Conservation (phyloP, 2,113 vertebrate species). For the Brienomyrus longianalis region DNA sequence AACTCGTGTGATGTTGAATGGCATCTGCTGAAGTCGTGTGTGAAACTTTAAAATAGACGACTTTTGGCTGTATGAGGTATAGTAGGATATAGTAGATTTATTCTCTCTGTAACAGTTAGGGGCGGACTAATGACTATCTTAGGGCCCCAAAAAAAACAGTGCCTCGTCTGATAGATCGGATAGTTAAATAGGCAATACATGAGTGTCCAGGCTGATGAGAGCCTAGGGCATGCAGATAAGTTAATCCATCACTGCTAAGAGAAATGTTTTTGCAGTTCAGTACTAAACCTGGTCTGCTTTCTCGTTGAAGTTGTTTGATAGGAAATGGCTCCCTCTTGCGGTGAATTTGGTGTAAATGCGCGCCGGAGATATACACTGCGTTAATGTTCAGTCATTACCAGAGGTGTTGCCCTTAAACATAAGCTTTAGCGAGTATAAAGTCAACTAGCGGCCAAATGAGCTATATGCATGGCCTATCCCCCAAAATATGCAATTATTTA, state of each 20-base stretch:
- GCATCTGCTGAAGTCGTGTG: too few species aligned
- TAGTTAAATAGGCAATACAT: background rate
- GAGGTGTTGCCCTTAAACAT: background rate
- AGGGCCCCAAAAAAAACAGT: background rate
- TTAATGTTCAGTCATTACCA: background rate
- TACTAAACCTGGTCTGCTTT: background rate
- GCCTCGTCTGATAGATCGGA: background rate
- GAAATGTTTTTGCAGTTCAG: background rate
- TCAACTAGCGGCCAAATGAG: background rate
- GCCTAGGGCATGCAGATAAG: background rate
- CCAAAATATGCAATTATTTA: background rate
- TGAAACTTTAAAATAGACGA: background rate
- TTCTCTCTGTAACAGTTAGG: background rate
- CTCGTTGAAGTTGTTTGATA: background rate
- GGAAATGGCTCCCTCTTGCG: constrained; percentile 1
- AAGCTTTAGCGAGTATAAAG: background rate
- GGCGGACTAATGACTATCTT: background rate
- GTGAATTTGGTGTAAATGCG: background rate
- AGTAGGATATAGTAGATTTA: background rate
- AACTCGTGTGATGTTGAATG: background rate
- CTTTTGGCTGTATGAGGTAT: background rate
- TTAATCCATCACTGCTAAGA: background rate
- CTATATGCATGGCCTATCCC: background rate
- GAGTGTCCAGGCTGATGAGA: background rate
- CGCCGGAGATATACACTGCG: background rate